Percentiles rank a stretch among this genome's conserved stretches.
Conservation (phyloP, 2,113 vertebrate species). For the Stegastes partitus region DNA sequence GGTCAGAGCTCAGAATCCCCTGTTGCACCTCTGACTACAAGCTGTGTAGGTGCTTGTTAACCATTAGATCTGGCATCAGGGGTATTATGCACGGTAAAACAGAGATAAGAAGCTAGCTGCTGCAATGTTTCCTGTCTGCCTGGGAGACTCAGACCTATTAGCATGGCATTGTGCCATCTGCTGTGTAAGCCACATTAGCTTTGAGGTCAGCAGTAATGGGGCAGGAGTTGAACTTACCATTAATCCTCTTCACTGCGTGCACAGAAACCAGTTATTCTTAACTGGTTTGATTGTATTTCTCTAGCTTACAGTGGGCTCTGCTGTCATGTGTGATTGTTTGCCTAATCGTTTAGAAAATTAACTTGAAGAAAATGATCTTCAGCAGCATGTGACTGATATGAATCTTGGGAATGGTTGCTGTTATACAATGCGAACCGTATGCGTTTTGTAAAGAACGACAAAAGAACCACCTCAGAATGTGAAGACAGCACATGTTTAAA, state of each 20-base stretch:
- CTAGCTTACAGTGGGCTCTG: background rate
- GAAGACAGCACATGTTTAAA: constrained; percentile 30
- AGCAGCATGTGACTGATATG: background rate
- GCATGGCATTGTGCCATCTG: constrained; percentile 68
- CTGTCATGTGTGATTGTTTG: constrained; percentile 9
- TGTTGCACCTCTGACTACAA: constrained; percentile 51
- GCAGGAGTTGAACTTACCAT: constrained; percentile 54
- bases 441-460: background rate
- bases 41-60: constrained; percentile 60
- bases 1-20: constrained; percentile 23
- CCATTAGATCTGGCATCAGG: constrained; percentile 54
- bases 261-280: constrained; percentile 38
- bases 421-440: background rate
- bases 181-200: constrained; percentile 70
- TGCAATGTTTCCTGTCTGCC: constrained; percentile 54
- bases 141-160: constrained; percentile 63
- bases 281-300: constrained; percentile 14
- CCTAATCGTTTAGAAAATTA: constrained; percentile 2
- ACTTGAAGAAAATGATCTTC: background rate
- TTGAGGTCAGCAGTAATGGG: constrained; percentile 66
- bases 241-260: constrained; percentile 61
- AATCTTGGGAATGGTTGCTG: background rate
- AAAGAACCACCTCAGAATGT: background rate
- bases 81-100: constrained; percentile 54
- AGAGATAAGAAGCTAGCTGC: constrained; percentile 56